Conservation (phyloP, 2,888 invertebrate genomes). For the Creontiades dilutus region DNA sequence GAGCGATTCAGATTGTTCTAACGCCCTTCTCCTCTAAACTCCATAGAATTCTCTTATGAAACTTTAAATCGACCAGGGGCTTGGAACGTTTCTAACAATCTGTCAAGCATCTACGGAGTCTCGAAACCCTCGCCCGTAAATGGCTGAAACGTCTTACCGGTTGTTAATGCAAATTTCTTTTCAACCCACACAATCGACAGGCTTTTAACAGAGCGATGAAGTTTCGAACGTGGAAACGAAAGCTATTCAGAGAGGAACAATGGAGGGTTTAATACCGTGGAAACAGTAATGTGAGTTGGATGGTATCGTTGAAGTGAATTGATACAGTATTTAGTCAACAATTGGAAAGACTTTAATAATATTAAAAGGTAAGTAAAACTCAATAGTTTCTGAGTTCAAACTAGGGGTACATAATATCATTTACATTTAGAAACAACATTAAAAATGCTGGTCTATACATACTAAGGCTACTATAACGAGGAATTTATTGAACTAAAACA, state of each 20-base stretch:
- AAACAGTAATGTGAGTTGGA: conserved; percentile 20
- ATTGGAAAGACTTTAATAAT: too few species aligned
- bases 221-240: conserved; percentile 33
- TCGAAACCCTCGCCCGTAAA: conserved; percentile 46
- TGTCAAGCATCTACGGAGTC: conserved; percentile 47
- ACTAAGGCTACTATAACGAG: too few species aligned
- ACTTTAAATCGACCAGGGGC: conserved; percentile 63
- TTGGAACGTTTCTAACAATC: conserved; percentile 52
- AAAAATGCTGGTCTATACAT: too few species aligned
- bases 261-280: conserved; percentile 26
- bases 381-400: too few species aligned
- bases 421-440: too few species aligned
- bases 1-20: neutral
- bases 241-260: neutral
- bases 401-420: too few species aligned
- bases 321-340: neutral
- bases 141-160: conserved; percentile 59
- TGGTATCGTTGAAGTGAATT: neutral
- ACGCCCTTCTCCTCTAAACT: neutral
- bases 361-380: too few species aligned
- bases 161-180: conserved; percentile 64
- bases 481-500: too few species aligned
- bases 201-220: conserved; percentile 34
- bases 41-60: conserved; percentile 58
- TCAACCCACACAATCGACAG: conserved; percentile 38